Base-by-base conservation (phyloP, 2,888 invertebrate genomes). In the Metacarcinus magister region DNA sequence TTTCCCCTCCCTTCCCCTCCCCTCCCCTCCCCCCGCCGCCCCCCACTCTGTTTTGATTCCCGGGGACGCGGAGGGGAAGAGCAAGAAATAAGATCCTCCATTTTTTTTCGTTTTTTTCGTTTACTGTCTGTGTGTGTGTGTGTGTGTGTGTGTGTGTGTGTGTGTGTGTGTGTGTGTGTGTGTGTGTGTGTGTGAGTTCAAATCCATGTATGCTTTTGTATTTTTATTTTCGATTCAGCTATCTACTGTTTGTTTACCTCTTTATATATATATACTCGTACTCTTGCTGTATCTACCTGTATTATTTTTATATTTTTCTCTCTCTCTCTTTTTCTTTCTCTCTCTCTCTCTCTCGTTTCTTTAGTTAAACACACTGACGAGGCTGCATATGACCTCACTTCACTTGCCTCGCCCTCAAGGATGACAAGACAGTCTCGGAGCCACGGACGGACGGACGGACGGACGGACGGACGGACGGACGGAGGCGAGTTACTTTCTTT, bases 311-410 rank as follows among this genome's bases (percentile, higher is more conserved):
- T 67, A 10, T 28, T 75, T 0, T 75, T 19, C n/a, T 75, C 60
- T 67, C 60, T 67, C 60, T 67, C 89, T 89, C 89, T 89, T 32
- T 89, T 32, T 89, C 89, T 89, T 32, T 89, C 39, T 89, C 89
- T 89, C 89, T 89, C 28, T 87, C 87, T 87, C 87, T 87, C 87
- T 87, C 87, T 87, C 87, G 8, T 23, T 87, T 23, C 13, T 23
- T 87, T 23, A 32, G 39, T 39, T 39, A 39, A 39, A 39, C 39
- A 39, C 39, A 28, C 75, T n/a, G 5, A 75, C 28, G 28, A 28
- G 8, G 28, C 28, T 28, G 28, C 28, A 8, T 7, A 2, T 28
- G 75, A n/a, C 28, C 75, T 10, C 0, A n/a, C 75, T 28, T 10
- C 75, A 75, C 28, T 75, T 75, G 75, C 75, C 75, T 75, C 75